A percentile compares a stretch with the other conserved stretches of the same genome.
Evolutionary conservation across 2,888 invertebrate genomes (phyloP).

Genomic region (Spialia ferax): DNA sequence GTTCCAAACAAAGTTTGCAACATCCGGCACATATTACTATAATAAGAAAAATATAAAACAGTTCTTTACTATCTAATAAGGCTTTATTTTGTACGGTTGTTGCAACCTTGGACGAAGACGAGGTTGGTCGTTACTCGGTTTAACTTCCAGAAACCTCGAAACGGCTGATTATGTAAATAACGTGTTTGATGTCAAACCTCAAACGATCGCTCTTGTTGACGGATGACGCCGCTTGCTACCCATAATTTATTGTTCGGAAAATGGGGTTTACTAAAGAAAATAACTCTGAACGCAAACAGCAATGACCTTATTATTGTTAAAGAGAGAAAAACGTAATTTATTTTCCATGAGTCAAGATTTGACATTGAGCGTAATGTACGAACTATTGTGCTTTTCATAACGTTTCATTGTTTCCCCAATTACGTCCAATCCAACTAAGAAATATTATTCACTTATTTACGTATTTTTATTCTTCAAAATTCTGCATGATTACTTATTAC

Average conservation of each 20-base stretch:
- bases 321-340: background rate
- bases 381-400: background rate
- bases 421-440: too few relatives aligned
- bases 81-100: background rate
- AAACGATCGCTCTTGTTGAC: conserved; percentile 12
- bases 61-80: background rate
- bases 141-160: conserved; percentile 23
- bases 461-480: too few relatives aligned
- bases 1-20: background rate
- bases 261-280: conserved; percentile 2
- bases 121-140: conserved; percentile 7
- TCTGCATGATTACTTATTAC: too few relatives aligned
- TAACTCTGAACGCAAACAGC: background rate
- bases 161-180: conserved; percentile 25
- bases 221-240: background rate
- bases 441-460: too few relatives aligned
- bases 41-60: background rate
- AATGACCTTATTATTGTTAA: background rate
- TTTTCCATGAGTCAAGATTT: background rate
- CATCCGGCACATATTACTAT: background rate
- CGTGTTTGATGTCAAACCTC: conserved; percentile 28
- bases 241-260: conserved; percentile 1
- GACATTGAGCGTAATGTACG: background rate
- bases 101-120: conserved; percentile 7
- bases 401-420: too few relatives aligned